Base-by-base conservation (phyloP, 2,888 invertebrate genomes). In the Asteroscopus sphinx region DNA sequence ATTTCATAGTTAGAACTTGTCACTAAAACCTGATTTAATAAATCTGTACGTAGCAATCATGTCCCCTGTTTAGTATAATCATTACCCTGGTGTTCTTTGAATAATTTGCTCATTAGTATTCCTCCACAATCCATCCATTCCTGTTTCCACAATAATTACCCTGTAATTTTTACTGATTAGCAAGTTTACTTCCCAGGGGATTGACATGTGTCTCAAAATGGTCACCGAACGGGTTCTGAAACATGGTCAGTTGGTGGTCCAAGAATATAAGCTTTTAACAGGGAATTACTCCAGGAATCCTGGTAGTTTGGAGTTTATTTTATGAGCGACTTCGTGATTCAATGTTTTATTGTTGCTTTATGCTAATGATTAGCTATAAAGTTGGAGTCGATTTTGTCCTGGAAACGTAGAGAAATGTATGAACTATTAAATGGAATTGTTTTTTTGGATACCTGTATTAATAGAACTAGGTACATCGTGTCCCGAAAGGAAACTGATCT, bases 121-220 rank as follows among this genome's bases (percentile, higher is more conserved):
- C 65, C 11, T 12, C 21, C 40, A 32, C 32, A 30, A 47, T 32
- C 58, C 16, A 25, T 17, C 0, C 30, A 58, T 44, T 56, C 35
- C 66, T 54, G 49, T 63, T 53, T 30, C 37, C 36, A 60, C 41
- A 48, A 58, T 67, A 63, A 73, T 69, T 70, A 53, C 46, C 16
- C 30, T 51, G 60, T 70, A 58, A 67, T 73, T 73, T 61, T 66
- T 55, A 41, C 58, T 58, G 63, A 69, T 62, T 60, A 57, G 39
- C 40, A 37, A 52, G 16, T 46, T 39, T 36, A 47, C 32, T 45
- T 41, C 12, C 33, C 37, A 25, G 42, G 36, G 13, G 16, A 30
- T 21, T 49, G 47, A 52, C 36, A 44, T 48, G 47, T 35, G 47
- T 35, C 41, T 36, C 37, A n/a, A 36, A 16, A 41, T 7, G 60